Base-by-base conservation (phyloP, 2,888 invertebrate species). In the Hydrotaea diabolus region DNA sequence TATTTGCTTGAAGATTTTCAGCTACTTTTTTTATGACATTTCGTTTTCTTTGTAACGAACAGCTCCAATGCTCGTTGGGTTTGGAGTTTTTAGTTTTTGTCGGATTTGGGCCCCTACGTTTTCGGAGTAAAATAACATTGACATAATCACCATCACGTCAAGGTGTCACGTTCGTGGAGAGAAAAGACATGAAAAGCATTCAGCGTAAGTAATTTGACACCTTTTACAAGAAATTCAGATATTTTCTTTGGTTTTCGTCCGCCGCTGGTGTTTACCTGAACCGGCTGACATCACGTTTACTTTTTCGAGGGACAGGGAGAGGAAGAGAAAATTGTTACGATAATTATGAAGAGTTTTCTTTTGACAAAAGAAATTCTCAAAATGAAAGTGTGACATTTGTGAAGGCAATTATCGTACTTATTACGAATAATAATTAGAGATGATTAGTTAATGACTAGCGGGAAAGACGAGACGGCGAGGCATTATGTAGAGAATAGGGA, bases 61-160 rank as follows among this genome's bases (percentile, higher is more conserved):
- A n/a, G 5, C 53, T 21, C 21, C 55, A 55, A 55, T 39, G 11
- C 39, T 11, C 39, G 9, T 39, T 39, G 39, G 13, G 39, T 11
- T 13, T 39, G 39, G 49, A 49, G 49, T 49, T n/a, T 49, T 49
- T n/a, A 49, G 49, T n/a, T 49, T 26, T 49, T 72, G 55, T 7
- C 7, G 31, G 31, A 4, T 2, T 31, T 31, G 2, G 31, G 31
- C 36, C 31, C 43, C 26, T 55, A 43, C 15, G 21, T 53, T 15
- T 39, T 57, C 19, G 46, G 39, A 43, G 31, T 57, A 23, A 59
- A 59, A 74, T 59, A 74, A 74, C 74, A 74, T 62, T 62, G 74
- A 74, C 74, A 74, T 74, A 74, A 74, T 74, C 59, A 36, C 74
- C 59, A 23, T 39, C 62, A 74, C 15, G 43, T 74, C 62, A 74